phyloP scores from a whole-genome alignment of 2,888 invertebrate genomes.

The Xanthia icteritia region DNA sequence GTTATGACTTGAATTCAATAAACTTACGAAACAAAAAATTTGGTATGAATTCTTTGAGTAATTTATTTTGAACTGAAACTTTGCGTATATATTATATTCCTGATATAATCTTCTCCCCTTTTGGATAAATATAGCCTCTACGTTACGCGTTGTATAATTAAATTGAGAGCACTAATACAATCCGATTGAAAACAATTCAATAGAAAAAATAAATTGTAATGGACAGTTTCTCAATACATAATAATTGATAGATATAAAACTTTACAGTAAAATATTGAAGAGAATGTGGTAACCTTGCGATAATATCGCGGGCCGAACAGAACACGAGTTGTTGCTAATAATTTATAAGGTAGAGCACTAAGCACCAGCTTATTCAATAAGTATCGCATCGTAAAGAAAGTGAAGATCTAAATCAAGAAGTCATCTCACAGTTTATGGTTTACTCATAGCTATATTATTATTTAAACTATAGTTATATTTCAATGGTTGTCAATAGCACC shows the following conservation, averaged over 20 bases:
- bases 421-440: constrained; percentile 2
- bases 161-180: too few relatives aligned
- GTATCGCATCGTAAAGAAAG: constrained; percentile 32
- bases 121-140: too few relatives aligned
- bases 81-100: too few relatives aligned
- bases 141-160: too few relatives aligned
- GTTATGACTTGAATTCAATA: too few relatives aligned
- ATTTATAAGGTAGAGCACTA: constrained; percentile 24
- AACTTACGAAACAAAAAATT: too few relatives aligned
- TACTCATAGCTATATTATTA: background rate
- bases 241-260: background rate
- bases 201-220: too few relatives aligned
- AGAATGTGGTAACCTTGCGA: background rate
- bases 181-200: too few relatives aligned
- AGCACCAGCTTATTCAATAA: constrained; percentile 33
- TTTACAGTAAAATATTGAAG: background rate
- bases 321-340: constrained; percentile 42
- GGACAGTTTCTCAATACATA: background rate
- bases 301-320: constrained; percentile 43
- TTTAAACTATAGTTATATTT: background rate
- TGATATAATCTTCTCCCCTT: too few relatives aligned
- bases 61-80: too few relatives aligned
- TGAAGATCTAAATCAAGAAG: constrained; percentile 5
- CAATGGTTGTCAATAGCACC: background rate
- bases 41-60: too few relatives aligned